Evolutionary conservation across 2,113 vertebrate species (phyloP), one percentile per base, ranked within the genome.

Genomic region (Tragelaphus buxtoni): DNA sequence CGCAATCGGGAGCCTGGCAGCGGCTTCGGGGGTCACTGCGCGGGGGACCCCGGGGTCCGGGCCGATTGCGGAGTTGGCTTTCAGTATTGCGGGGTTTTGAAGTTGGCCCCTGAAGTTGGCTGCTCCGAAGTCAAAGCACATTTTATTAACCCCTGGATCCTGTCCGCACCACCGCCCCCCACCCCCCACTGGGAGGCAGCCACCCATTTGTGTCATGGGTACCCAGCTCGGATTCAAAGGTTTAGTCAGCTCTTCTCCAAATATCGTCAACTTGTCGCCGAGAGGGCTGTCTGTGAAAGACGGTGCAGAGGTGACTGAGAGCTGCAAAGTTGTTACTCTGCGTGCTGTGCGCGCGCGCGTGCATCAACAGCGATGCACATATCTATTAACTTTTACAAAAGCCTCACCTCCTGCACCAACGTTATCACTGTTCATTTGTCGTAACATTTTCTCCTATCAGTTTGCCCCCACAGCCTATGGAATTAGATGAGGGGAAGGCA

Each of bases 301-400:
- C 56, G 83, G 42, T 69, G 24, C 60, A 82, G 56, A 92, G 84
- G 88, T 91, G 87, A 63, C 32, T n/a, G 22, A 58, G 32, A 93
- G n/a, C 39, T 35, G 7, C 79, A 95, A 97, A 98, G 95, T 98
- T 98, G 90, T 76, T 92, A 58, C 79, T 92, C 18, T 35, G 72
- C 7, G 32, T 60, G 93, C 42, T 69, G 20, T 51, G 74, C 3
- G 14, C 49, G 90, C 42, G 22, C 61, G 9, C 9, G n/a, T 56
- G 56, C 61, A 83, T 65, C 87, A 80, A 96, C 51, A 80, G 53
- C 7, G 55, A 87, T 88, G 47, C 51, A 92, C 47, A 10, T 35
- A 88, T 69, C 49, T 92, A 72, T 86, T 91, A 95, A 98, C 93
- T 97, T 97, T 82, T 49, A 1, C 1, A 53, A 91, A 89, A 95